These are phyloP conservation scores for Pseudomyrmex dendroicus DNA, from an alignment of 1,140 invertebrate genomes.

Conservation along the genomic window DNA sequence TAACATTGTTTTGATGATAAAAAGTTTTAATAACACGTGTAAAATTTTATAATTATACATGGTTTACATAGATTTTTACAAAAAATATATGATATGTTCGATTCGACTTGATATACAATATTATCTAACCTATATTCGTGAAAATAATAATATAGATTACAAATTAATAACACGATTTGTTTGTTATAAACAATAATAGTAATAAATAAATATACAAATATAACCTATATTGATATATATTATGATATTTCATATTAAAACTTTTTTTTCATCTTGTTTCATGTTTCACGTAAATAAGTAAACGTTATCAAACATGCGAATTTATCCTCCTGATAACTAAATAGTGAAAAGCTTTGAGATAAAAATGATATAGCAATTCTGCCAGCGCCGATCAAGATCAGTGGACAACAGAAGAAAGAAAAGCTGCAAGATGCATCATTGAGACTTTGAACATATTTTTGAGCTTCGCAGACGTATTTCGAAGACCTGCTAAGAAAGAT, in stretches of 20 bases:
- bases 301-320: background rate
- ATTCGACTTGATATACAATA: background rate
- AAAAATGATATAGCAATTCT: background rate
- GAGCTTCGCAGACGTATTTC: slow-evolving; percentile 60
- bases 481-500: slow-evolving; percentile 46
- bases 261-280: background rate
- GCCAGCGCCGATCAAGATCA: background rate
- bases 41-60: background rate
- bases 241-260: background rate
- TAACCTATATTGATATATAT: background rate
- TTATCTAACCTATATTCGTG: background rate
- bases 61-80: background rate
- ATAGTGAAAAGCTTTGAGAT: background rate
- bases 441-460: slow-evolving; percentile 13
- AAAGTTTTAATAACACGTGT: no score
- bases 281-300: background rate
- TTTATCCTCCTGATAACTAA: background rate
- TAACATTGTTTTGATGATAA: background rate
- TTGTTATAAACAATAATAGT: background rate
- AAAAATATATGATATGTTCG: background rate
- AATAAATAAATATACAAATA: background rate
- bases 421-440: slow-evolving; percentile 17
- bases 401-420: slow-evolving; percentile 43
- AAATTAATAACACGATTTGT: background rate
- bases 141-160: background rate